Percentiles rank a stretch among this genome's conserved stretches.
These are phyloP conservation scores for Leptopilina drosophilae DNA, from an alignment of 2,888 invertebrate species.

Conservation along the genomic window DNA sequence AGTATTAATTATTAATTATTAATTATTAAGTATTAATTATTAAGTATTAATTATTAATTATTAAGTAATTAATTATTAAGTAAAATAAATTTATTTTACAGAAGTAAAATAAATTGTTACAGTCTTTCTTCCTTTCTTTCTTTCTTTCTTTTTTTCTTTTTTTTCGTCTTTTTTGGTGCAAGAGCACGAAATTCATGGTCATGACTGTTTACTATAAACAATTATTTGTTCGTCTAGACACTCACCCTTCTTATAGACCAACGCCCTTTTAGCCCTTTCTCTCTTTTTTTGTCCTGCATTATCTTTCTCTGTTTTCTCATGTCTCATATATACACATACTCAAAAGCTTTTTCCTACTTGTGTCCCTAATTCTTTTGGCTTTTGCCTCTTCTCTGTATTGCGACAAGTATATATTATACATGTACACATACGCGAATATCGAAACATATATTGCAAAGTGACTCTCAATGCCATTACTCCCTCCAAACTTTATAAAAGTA, in stretches of 20 bases:
- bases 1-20: too few relatives aligned
- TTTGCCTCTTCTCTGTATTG: slow-evolving; percentile 35
- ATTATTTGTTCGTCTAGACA: slow-evolving; percentile 70
- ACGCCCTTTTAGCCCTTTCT: slow-evolving; percentile 51
- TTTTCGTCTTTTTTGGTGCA: too few relatives aligned
- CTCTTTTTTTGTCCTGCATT: slow-evolving; percentile 55
- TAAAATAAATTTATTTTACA: too few relatives aligned
- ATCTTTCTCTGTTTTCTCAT: slow-evolving; percentile 41
- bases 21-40: too few relatives aligned
- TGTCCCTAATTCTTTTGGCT: slow-evolving; percentile 44
- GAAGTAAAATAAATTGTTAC: too few relatives aligned
- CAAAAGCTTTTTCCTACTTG: slow-evolving; percentile 39
- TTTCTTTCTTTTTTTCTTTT: too few relatives aligned
- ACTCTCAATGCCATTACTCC: slow-evolving; percentile 30
- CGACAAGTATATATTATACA: slow-evolving; percentile 44
- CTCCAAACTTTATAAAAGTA: slow-evolving; percentile 22
- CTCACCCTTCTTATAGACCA: slow-evolving; percentile 62
- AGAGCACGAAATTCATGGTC: slow-evolving; percentile 48
- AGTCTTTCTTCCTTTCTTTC: too few relatives aligned
- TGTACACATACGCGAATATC: slow-evolving; percentile 36
- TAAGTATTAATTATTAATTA: too few relatives aligned
- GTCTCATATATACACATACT: slow-evolving; percentile 26
- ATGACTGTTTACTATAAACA: slow-evolving; percentile 66
- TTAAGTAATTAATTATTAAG: too few relatives aligned
- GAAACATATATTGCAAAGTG: slow-evolving; percentile 4